phyloP scores from a whole-genome alignment of 2,797 vertebrate genomes.

The Acanthurus tractus region DNA sequence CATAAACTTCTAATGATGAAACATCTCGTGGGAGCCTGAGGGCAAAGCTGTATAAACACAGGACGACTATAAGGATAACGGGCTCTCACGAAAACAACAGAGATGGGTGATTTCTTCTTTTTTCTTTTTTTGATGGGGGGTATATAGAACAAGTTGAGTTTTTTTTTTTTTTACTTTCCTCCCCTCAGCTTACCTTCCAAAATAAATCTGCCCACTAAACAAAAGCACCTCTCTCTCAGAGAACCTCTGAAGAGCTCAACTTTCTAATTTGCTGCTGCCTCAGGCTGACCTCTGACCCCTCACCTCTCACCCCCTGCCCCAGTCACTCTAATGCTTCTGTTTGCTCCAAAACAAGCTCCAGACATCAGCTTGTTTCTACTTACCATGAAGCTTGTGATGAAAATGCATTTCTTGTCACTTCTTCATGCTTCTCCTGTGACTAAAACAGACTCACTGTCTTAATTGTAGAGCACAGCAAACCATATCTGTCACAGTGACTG shows the following conservation, averaged over 20 bases:
- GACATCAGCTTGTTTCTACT: neutral
- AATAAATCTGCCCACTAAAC: constrained; percentile 67
- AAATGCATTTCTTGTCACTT: neutral
- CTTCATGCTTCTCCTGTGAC: neutral
- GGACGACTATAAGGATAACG: constrained; percentile 19
- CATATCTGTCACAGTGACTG: neutral
- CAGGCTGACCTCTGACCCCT: constrained; percentile 46
- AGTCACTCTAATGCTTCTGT: constrained; percentile 23
- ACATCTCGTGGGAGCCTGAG: constrained; percentile 22
- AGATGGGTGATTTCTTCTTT: neutral
- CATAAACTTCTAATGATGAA: constrained; percentile 45
- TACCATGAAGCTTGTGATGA: neutral
- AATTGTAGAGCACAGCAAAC: neutral
- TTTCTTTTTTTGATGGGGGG: neutral
- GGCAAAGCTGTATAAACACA: constrained; percentile 39
- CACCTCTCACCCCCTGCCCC: constrained; percentile 36
- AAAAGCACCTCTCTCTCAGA: constrained; percentile 56
- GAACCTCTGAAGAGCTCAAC: constrained; percentile 24
- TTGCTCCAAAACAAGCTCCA: constrained; percentile 40
- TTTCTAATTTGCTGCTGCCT: constrained; percentile 31
- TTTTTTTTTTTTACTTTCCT: neutral
- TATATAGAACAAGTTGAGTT: neutral
- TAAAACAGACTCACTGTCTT: neutral
- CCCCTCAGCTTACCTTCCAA: constrained; percentile 25
- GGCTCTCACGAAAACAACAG: constrained; percentile 31